A percentile compares a stretch with the other conserved stretches of the same genome.
phyloP scores from a whole-genome alignment of 2,888 invertebrate genomes.

The Incurvaria masculella region DNA sequence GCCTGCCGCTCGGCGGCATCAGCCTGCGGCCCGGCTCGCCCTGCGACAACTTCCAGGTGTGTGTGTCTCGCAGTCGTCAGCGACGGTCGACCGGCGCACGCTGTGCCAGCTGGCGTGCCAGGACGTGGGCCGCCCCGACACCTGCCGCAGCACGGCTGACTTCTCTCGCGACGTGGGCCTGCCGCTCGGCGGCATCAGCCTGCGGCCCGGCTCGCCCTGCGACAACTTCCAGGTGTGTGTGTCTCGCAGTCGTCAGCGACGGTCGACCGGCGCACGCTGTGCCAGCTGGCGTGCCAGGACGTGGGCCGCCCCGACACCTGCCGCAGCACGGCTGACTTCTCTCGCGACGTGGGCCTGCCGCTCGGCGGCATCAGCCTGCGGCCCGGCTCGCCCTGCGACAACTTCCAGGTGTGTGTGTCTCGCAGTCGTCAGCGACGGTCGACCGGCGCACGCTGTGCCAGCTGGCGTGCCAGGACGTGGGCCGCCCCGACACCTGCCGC shows the following conservation, averaged over 20 bases:
- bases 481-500: conserved; percentile 67
- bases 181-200: conserved; percentile 77
- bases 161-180: conserved; percentile 72
- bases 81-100: conserved; percentile 74
- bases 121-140: conserved; percentile 67
- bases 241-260: too few species aligned
- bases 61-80: too few species aligned
- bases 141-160: conserved; percentile 85
- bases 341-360: conserved; percentile 67
- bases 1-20: conserved; percentile 76
- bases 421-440: too few species aligned
- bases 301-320: conserved; percentile 71
- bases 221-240: conserved; percentile 98
- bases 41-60: conserved; percentile 96
- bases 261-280: conserved; percentile 80
- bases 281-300: conserved; percentile 96
- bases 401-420: conserved; percentile 97
- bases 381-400: conserved; percentile 97
- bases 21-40: conserved; percentile 93
- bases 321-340: conserved; percentile 86
- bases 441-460: conserved; percentile 90
- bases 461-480: conserved; percentile 91
- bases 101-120: conserved; percentile 98
- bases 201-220: conserved; percentile 95
- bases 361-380: conserved; percentile 80